phyloP scores from a whole-genome alignment of 2,113 vertebrate species.

The Rhegmatorhina hoffmannsi region DNA sequence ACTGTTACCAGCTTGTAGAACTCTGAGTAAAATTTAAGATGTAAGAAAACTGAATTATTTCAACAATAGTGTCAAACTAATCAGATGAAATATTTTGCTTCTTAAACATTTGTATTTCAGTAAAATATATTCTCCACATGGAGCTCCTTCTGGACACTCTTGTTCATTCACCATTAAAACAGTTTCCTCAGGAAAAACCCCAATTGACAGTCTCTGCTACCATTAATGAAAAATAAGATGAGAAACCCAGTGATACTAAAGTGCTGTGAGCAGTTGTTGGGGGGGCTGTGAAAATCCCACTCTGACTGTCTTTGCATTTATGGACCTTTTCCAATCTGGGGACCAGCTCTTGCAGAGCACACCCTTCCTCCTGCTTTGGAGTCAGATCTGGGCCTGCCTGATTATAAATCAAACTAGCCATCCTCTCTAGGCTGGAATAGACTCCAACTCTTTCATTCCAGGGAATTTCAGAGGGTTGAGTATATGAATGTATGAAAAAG shows the following conservation, averaged over 20 bases:
- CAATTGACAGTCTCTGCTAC: not conserved
- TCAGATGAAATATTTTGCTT: not conserved
- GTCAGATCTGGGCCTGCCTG: not conserved
- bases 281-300: not conserved
- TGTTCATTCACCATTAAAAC: not conserved
- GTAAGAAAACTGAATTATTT: not conserved
- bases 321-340: not conserved
- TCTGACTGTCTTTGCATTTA: not conserved
- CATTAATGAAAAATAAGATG: not conserved
- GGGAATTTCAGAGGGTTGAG: not conserved
- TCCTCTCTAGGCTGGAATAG: not conserved
- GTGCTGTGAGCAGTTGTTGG: not conserved
- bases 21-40: not conserved
- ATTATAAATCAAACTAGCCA: not conserved
- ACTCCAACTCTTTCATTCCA: not conserved
- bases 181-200: not conserved
- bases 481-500: not conserved
- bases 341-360: constrained; percentile 14
- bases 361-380: not conserved
- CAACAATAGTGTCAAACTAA: not conserved
- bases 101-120: not conserved
- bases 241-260: not conserved
- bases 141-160: not conserved
- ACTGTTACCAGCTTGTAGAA: not conserved
- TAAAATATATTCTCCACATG: not conserved